A percentile compares a stretch with the other conserved stretches of the same genome.
These are phyloP conservation scores for Lemur catta DNA, from an alignment of 2,797 vertebrate genomes.

Conservation along the genomic window DNA sequence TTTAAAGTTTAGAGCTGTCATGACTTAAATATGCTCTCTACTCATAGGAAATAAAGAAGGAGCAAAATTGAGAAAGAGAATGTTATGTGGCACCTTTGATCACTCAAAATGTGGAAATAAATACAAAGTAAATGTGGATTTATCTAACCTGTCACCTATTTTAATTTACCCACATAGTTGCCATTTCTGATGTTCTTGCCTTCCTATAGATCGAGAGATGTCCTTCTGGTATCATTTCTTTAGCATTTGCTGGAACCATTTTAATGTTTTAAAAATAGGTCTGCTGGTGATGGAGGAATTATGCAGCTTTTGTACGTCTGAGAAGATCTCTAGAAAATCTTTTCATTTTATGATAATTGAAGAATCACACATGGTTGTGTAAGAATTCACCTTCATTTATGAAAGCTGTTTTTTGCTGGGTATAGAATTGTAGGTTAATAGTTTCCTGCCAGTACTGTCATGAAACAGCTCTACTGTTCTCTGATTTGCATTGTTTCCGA, in stretches of 20 bases:
- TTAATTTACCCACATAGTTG: neutral
- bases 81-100: neutral
- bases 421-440: neutral
- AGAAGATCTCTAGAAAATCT: neutral
- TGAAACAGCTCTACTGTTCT: neutral
- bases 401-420: neutral
- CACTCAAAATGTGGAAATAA: neutral
- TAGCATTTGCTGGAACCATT: neutral
- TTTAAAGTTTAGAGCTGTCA: neutral
- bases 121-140: neutral
- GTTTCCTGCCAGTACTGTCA: neutral
- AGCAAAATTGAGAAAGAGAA: neutral
- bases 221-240: neutral
- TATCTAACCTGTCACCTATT: neutral
- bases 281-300: neutral
- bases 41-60: neutral
- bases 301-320: neutral
- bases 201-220: neutral
- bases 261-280: neutral
- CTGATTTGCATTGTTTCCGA: neutral
- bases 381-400: neutral
- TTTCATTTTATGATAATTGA: neutral
- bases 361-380: neutral
- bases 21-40: neutral
- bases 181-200: neutral